Evolutionary conservation across 64 coral and sea anemone species (phyloP).

Genomic region (Hydrozoanthus tunicans): DNA sequence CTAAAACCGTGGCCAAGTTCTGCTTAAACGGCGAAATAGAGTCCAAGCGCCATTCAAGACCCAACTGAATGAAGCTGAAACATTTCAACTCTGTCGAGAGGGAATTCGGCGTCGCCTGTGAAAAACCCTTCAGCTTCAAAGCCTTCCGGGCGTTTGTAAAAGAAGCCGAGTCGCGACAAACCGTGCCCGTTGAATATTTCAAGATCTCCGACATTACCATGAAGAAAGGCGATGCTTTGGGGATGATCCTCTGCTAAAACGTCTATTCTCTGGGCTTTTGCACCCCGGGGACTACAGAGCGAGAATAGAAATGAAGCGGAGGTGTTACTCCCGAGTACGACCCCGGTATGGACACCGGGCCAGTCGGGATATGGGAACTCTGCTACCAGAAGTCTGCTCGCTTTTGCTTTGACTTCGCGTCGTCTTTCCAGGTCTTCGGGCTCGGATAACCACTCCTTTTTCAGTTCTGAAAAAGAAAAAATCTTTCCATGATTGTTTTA

Average conservation of each 20-base stretch:
- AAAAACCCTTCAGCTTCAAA: constrained; percentile 18
- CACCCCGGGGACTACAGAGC: constrained; percentile 25
- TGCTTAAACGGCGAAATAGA: too few species aligned
- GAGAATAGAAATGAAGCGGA: constrained; percentile 42
- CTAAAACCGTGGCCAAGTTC: neutral
- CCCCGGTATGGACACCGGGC: constrained; percentile 20
- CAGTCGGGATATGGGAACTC: constrained; percentile 48
- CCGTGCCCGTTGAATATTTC: constrained; percentile 53
- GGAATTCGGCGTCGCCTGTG: constrained; percentile 19
- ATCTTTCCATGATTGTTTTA: too few species aligned
- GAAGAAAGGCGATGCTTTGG: constrained; percentile 40
- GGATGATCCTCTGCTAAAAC: constrained; percentile 37
- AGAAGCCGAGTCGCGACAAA: constrained; percentile 34
- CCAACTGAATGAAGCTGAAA: constrained; percentile 44
- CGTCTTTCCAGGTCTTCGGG: constrained; percentile 3
- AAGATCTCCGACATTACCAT: constrained; percentile 35
- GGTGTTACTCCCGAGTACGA: constrained; percentile 38
- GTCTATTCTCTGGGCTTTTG: constrained; percentile 43
- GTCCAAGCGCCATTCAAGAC: neutral
- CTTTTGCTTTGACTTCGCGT: constrained; percentile 43
- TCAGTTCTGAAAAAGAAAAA: constrained; percentile 4
- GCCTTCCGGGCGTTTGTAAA: constrained; percentile 45
- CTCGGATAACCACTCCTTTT: constrained; percentile 30
- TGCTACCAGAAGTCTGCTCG: constrained; percentile 20
- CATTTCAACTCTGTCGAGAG: constrained; percentile 37